These are phyloP conservation scores for Octodon degus DNA, from an alignment of 2,113 vertebrate genomes.

Conservation along the genomic window DNA sequence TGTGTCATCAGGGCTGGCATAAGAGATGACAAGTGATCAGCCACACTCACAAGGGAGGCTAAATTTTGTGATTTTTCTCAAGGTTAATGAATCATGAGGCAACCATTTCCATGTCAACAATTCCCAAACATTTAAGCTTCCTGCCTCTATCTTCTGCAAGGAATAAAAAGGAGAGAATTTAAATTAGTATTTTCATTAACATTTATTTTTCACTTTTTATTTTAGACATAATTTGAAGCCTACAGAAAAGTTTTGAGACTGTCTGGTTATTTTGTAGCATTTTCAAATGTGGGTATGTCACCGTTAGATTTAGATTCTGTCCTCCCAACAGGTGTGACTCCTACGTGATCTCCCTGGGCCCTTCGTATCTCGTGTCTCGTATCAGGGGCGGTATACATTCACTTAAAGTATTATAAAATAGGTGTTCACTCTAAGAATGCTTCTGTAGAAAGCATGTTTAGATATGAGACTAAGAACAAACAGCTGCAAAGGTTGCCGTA, in stretches of 20 bases:
- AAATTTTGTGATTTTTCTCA: slow-evolving; percentile 56
- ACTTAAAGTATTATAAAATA: slow-evolving; percentile 6
- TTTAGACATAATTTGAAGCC: slow-evolving; percentile 27
- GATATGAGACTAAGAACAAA: slow-evolving; percentile 43
- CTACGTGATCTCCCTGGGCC: neutral
- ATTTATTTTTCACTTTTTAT: neutral
- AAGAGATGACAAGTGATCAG: neutral
- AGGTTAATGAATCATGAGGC: slow-evolving; percentile 54
- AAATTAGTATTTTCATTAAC: slow-evolving; percentile 37
- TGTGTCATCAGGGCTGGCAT: neutral
- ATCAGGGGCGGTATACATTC: neutral
- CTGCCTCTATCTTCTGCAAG: neutral
- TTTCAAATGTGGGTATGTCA: neutral
- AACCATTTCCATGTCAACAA: slow-evolving; percentile 45
- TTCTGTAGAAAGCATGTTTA: slow-evolving; percentile 24
- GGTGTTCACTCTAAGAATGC: neutral
- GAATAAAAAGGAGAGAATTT: slow-evolving; percentile 3
- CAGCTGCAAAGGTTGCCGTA: neutral
- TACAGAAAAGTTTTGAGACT: slow-evolving; percentile 21
- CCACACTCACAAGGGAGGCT: neutral
- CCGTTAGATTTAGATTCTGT: neutral
- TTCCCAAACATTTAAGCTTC: neutral
- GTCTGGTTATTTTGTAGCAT: slow-evolving; percentile 10
- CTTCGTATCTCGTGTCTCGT: accelerated
- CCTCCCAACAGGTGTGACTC: neutral